Base-by-base conservation (phyloP, 2,113 vertebrate species). In the Callospermophilus lateralis region DNA sequence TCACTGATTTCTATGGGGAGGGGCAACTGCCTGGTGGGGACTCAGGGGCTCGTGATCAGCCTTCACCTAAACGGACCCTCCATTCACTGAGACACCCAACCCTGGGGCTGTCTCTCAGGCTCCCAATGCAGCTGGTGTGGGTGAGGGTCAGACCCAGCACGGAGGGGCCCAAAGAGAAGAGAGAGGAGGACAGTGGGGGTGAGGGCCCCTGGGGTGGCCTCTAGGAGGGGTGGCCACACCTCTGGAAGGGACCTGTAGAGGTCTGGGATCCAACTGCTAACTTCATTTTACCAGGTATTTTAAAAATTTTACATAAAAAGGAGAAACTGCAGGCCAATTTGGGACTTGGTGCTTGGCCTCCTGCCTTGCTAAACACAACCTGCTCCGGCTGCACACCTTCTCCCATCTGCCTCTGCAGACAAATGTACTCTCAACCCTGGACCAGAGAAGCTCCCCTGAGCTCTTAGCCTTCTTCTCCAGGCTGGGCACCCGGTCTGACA, bases 101-200 rank as follows among this genome's bases (percentile, higher is more conserved):
- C 6, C 19, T 17, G 77, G 65, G 74, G 70, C n/a, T 28, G 15
- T 30, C 73, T 12, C 20, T 13, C 1, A 45, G 51, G 42, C 51
- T 72, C 26, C 16, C 8, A 19, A 28, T 8, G 37, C 20, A 17
- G 58, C 0, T 51, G 53, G 45, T 6, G 0, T 16, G 26, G 4
- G 12, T 30, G 30, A 61, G 68, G 39, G 19, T 53, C 17, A 19
- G 77, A 26, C 58, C 48, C n/a, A 42, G 58, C 6, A 53, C 5
- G 32, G n/a, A 78, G 70, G 55, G 68, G 86, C 3, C 17, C 0
- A 0, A 4, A 26, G 45, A 24, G 32, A 65, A 67, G 39, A 10
- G 45, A 12, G 65, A 80, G 32, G n/a, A 26, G 0, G 5, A 4
- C 37, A 3, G 7, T 6, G 19, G 17, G 55, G 30, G 65, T 0